Percentiles rank a stretch among this genome's conserved stretches.
phyloP scores from a whole-genome alignment of 2,797 vertebrate species.

The Periparus ater region DNA sequence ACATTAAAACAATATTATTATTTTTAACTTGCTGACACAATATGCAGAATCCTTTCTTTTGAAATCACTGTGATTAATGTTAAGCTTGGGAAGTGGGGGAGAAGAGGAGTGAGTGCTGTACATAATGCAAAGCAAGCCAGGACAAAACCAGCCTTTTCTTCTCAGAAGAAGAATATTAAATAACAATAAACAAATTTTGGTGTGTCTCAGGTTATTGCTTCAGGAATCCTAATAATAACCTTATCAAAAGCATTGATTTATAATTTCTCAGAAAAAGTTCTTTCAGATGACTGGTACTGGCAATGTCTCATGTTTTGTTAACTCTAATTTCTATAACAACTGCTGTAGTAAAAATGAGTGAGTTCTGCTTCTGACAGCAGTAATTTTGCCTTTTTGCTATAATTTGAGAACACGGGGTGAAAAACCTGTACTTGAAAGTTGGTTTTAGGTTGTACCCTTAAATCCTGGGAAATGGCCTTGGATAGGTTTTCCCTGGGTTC shows the following conservation, averaged over 20 bases:
- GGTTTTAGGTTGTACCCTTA: not conserved
- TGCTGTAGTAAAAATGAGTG: not conserved
- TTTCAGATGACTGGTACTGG: not conserved
- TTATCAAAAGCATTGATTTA: not conserved
- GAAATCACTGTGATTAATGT: constrained; percentile 48
- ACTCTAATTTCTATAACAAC: not conserved
- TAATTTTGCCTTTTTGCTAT: not conserved
- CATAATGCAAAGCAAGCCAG: not conserved
- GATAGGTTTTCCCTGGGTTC: not conserved
- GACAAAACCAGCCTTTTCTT: not conserved
- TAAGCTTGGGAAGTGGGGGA: not conserved
- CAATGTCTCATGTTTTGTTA: not conserved
- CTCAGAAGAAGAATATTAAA: not conserved
- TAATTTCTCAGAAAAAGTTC: not conserved
- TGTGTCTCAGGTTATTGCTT: not conserved
- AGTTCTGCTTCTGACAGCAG: not conserved
- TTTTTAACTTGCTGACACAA: constrained; percentile 77
- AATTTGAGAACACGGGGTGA: not conserved
- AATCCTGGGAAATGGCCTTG: not conserved
- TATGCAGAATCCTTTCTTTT: constrained; percentile 44
- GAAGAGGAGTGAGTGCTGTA: not conserved
- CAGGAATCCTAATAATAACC: not conserved
- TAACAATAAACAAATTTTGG: not conserved
- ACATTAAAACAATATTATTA: constrained; percentile 66
- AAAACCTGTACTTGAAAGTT: not conserved